Evolutionary conservation across 2,113 vertebrate genomes (phyloP), one percentile per base, ranked within the genome.

Genomic region (Ciconia boyciana): DNA sequence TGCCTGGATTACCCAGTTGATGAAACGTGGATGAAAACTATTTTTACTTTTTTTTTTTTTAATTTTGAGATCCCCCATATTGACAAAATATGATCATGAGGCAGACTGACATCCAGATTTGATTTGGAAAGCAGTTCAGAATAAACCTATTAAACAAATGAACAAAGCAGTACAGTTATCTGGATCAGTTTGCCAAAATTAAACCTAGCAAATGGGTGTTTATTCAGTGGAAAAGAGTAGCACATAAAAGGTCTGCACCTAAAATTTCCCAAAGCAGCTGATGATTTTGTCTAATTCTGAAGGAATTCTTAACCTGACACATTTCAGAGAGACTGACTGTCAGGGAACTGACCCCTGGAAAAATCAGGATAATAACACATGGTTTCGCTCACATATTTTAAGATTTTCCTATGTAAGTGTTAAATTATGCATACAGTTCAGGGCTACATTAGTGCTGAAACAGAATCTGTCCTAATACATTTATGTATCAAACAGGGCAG

Each of bases 1-100:
- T 41, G 84, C 84, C 84, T 76, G 87, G 29, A 48, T 84, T 75
- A 79, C 5, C 32, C 60, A 0, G 3, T 22, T 78, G 32, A 76
- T 80, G 34, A 80, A 94, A 90, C 0, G 0, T 13, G 46, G 25
- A 62, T 51, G 20, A 92, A 77, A 95, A 74, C 0, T 0, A 31
- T 72, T 84, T 79, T 55, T 16, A 8, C 3, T 39, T 39, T 39
- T 3, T 34, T 41, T 36, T 11, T 34, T 54, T 39, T 32, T 34
- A 51, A 58, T 62, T 51, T 79, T 39, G 22, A 89, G 69, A 43
- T 71, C 20, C 12, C 46, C 25, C 7, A 11, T 62, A 65, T n/a
- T 68, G 71, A 72, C 32, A 65, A 46, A 83, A 79, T 20, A 8
- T 26, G 61, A 87, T 43, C 1, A 3, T 28, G 41, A 91, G 61